Evolutionary conservation across 2,888 invertebrate species (phyloP), one percentile per base, ranked within the genome.

Genomic region (Loripinus fragilis): DNA sequence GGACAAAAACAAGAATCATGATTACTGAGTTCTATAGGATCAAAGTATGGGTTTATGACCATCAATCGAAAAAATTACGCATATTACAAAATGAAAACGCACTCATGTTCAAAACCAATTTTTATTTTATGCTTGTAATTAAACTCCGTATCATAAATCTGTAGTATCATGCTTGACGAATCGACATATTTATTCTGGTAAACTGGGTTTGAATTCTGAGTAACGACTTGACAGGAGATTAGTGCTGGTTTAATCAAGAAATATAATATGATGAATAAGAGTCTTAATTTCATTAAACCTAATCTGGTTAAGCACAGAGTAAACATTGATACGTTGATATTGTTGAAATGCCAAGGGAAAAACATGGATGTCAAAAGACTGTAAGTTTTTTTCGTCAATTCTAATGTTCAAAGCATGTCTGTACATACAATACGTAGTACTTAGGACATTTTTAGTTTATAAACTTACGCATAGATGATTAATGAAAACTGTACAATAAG

Each of bases 301-400:
- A 15, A 15, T 10, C 48, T 17, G 48, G 7, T 20, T 20, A 5
- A 10, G 20, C 3, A 3, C 48, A 15, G 48, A 15, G 20, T 48
- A n/a, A 48, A 5, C n/a, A 15, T 3, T 15, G 48, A 3, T 5
- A 15, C 48, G 20, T 3, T 20, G n/a, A 15, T 48, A 48, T 3
- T 20, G n/a, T 48, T 48, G 48, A 48, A 48, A 48, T 48, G 48
- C 48, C 48, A 48, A 48, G 3, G 48, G n/a, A 48, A n/a, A 48
- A 48, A 48, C 20, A 5, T 17, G 20, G 48, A n/a, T 3, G n/a
- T 3, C 17, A 17, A 15, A 48, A 48, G 20, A 48, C 17, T 48
- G 48, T 48, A 48, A 48, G 48, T 48, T 3, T 15, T 48, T 48
- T n/a, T n/a, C n/a, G n/a, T n/a, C n/a, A n/a, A n/a, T n/a, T n/a